Conservation (phyloP, 2,797 vertebrate genomes). For the Mergus octosetaceus region DNA sequence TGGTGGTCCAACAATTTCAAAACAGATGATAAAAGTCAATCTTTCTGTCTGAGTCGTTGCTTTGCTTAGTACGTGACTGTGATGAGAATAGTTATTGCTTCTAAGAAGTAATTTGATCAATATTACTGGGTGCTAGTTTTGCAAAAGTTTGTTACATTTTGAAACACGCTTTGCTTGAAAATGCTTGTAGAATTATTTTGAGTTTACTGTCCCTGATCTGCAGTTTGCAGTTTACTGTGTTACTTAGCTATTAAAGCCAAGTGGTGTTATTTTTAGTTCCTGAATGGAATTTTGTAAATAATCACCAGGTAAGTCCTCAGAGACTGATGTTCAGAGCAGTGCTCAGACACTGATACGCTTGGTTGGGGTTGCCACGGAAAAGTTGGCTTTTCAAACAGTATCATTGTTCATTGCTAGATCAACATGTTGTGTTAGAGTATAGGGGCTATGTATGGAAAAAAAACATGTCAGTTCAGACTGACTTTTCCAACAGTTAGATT, state of each 20-base stretch:
- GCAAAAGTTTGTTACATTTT: neutral
- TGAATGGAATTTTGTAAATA: neutral
- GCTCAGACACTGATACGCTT: neutral
- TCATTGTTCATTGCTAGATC: neutral
- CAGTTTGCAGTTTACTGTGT: neutral
- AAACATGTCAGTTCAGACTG: neutral
- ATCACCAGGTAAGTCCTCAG: neutral
- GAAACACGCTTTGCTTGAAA: neutral
- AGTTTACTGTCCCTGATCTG: neutral
- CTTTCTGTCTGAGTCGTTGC: neutral
- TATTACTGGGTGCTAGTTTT: constrained; percentile 10
- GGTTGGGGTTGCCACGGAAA: neutral
- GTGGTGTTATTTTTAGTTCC: neutral
- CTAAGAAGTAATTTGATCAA: constrained; percentile 1
- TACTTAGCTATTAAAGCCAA: neutral
- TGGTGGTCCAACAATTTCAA: constrained; percentile 44
- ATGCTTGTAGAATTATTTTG: neutral
- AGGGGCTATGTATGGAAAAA: neutral
- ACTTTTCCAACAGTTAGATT: neutral
- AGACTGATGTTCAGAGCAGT: neutral
- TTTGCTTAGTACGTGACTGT: constrained; percentile 13
- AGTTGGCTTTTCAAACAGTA: neutral
- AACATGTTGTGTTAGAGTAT: neutral
- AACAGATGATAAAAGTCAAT: constrained; percentile 45
- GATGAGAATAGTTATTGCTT: constrained; percentile 8